Evolutionary conservation across 2,888 invertebrate genomes (phyloP).

Genomic region (Apomyelois bistriatella): DNA sequence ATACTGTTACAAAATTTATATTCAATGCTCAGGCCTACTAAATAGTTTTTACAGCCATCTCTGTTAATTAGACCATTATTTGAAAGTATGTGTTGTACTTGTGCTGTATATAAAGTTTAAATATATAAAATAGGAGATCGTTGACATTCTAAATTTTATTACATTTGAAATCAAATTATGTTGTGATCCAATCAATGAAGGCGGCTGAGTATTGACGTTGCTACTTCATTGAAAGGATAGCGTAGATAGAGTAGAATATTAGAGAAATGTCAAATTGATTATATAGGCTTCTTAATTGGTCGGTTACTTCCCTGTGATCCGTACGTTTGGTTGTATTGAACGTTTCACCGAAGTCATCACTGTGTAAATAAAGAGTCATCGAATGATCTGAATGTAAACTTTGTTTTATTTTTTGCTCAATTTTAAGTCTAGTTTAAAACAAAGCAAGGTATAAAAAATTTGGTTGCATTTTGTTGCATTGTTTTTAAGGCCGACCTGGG

Average conservation of each 20-base stretch:
- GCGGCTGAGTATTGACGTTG: conserved; percentile 15
- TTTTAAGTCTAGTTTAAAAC: neutral
- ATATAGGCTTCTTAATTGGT: conserved; percentile 53
- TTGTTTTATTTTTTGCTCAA: conserved; percentile 48
- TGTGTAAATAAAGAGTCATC: conserved; percentile 77
- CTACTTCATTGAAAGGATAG: conserved; percentile 28
- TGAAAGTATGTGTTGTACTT: conserved; percentile 36
- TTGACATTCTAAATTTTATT: conserved; percentile 63
- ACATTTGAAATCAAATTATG: conserved; percentile 40
- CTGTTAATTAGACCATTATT: conserved; percentile 27
- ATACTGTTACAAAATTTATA: neutral
- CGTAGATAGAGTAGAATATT: conserved; percentile 38
- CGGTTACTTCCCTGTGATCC: conserved; percentile 66
- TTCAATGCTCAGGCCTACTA: neutral
- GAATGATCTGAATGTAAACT: conserved; percentile 73
- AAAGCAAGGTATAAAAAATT: no score
- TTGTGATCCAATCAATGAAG: conserved; percentile 32
- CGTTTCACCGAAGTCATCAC: conserved; percentile 57
- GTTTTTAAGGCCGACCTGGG: no score
- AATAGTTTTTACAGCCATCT: neutral
- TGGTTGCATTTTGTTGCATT: no score
- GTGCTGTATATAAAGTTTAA: conserved; percentile 42
- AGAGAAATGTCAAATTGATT: conserved; percentile 38
- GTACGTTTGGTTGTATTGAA: conserved; percentile 61
- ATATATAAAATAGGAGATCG: conserved; percentile 41